phyloP scores from a whole-genome alignment of 2,113 vertebrate genomes.

The Asarcornis scutulata region DNA sequence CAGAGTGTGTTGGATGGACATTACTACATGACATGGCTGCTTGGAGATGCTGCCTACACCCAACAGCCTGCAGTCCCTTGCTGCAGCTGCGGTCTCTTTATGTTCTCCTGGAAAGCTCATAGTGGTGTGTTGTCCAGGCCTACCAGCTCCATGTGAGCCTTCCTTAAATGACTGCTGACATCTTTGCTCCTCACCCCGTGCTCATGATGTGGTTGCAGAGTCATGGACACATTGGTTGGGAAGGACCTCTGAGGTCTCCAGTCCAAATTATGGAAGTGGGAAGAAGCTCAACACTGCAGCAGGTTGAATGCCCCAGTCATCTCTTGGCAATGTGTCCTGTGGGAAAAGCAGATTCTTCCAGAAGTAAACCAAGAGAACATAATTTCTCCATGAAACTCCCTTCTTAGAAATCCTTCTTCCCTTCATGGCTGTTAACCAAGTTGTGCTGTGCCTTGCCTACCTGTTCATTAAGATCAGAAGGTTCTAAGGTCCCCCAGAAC shows the following conservation, averaged over 20 bases:
- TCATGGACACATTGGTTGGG: rapidly evolving
- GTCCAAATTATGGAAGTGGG: not conserved
- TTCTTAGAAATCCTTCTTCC: not conserved
- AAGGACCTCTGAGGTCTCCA: not conserved
- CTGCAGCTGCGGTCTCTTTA: not conserved
- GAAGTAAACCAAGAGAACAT: not conserved
- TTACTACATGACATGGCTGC: rapidly evolving
- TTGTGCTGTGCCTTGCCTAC: not conserved
- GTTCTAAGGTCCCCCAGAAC: not conserved
- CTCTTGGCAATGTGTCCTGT: not conserved
- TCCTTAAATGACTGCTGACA: not conserved
- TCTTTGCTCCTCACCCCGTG: not conserved
- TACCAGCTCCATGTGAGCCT: not conserved
- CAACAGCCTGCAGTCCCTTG: not conserved
- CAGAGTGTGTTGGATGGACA: not conserved
- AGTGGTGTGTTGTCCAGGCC: not conserved
- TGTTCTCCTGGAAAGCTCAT: not conserved
- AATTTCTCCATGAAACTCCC: not conserved
- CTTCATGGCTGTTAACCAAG: not conserved
- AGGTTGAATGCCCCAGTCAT: not conserved
- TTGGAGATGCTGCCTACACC: not conserved
- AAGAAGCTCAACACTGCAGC: not conserved
- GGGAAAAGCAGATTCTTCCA: not conserved
- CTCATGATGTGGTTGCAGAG: not conserved
- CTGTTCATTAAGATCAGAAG: not conserved